Conservation (phyloP, 2,888 invertebrate species). For the Gymnocheta viridis region DNA sequence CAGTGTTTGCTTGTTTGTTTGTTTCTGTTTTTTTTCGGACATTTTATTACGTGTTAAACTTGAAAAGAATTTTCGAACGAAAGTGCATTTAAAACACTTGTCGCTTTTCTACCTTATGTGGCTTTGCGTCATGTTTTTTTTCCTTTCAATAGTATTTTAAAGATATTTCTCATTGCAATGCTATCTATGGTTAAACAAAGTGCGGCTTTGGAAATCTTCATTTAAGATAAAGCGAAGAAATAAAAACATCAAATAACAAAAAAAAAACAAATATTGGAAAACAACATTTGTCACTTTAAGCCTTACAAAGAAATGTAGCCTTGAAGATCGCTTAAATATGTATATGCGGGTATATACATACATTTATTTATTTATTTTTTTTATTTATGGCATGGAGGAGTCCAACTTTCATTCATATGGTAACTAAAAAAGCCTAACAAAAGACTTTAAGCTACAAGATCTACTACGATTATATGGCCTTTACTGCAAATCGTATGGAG, state of each 20-base stretch:
- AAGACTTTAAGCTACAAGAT: conserved; percentile 33
- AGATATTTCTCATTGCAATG: conserved; percentile 47
- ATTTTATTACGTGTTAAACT: conserved; percentile 66
- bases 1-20: neutral
- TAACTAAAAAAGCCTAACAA: conserved; percentile 63
- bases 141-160: conserved; percentile 34
- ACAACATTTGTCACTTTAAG: conserved; percentile 64
- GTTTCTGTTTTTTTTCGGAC: conserved; percentile 29
- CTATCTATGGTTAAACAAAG: conserved; percentile 45
- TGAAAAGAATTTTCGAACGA: conserved; percentile 69
- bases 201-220: conserved; percentile 34
- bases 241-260: conserved; percentile 29
- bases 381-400: conserved; percentile 75
- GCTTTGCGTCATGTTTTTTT: conserved; percentile 44
- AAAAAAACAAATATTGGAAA: conserved; percentile 35
- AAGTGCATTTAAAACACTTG: conserved; percentile 70
- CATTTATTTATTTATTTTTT: conserved; percentile 14
- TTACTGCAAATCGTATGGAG: conserved; percentile 26
- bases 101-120: conserved; percentile 56
- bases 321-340: conserved; percentile 47
- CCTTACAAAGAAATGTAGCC: conserved; percentile 57
- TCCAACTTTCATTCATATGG: conserved; percentile 81
- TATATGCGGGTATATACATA: conserved; percentile 6
- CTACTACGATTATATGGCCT: conserved; percentile 37
- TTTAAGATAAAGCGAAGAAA: conserved; percentile 43